These are phyloP conservation scores for Caenorhabditis doughertyi DNA, from an alignment of 2,888 invertebrate genomes.

Conservation along the genomic window DNA sequence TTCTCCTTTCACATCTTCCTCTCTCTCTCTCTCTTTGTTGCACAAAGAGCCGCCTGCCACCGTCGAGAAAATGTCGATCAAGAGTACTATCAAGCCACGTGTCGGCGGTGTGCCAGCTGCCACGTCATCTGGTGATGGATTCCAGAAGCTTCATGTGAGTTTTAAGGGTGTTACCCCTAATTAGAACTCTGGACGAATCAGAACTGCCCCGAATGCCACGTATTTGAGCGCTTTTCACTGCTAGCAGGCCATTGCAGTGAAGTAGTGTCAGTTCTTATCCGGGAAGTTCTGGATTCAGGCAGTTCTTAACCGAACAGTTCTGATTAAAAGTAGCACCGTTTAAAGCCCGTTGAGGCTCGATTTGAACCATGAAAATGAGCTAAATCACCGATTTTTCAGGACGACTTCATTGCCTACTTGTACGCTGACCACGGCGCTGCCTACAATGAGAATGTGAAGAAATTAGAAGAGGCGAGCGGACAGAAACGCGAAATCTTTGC, in stretches of 20 bases:
- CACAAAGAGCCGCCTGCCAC: no score
- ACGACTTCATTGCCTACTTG: conserved; percentile 61
- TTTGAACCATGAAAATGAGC: not conserved
- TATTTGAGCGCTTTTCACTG: no score
- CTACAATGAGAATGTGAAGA: conserved; percentile 58
- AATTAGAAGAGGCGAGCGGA: conserved; percentile 61
- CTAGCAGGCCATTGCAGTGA: no score
- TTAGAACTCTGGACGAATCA: no score
- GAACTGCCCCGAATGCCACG: no score
- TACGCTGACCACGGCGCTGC: conserved; percentile 63
- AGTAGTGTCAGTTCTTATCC: no score
- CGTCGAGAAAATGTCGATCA: not conserved
- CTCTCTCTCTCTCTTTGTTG: no score
- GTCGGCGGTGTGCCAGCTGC: not conserved
- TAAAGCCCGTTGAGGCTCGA: not conserved
- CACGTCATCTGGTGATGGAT: not conserved
- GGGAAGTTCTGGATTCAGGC: no score
- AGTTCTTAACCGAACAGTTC: no score
- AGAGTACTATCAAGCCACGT: not conserved
- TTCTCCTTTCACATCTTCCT: no score
- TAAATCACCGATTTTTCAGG: conserved; percentile 44
- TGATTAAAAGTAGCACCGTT: not conserved
- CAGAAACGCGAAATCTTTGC: conserved; percentile 64
- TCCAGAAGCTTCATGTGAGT: conserved; percentile 14
- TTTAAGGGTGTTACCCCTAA: not conserved